Percentiles rank a stretch among this genome's conserved stretches.
These are phyloP conservation scores for Poecilobothrus nobilitatus DNA, from an alignment of 2,888 invertebrate species.

Conservation along the genomic window DNA sequence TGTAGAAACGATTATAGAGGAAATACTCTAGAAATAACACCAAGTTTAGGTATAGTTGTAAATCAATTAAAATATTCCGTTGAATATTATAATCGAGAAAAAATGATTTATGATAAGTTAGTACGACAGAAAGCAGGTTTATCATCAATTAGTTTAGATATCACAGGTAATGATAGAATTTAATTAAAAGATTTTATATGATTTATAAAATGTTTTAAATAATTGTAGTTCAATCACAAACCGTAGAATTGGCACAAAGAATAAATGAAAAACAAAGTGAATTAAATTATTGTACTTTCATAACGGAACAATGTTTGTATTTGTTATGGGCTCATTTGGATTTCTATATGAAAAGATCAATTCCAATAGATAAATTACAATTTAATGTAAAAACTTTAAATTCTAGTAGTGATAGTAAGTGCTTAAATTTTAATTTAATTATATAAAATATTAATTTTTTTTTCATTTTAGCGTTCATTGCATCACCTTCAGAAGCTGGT, in stretches of 20 bases:
- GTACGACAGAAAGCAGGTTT: slow-evolving; percentile 45
- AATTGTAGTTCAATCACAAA: slow-evolving; percentile 37
- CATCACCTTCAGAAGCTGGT: slow-evolving; percentile 45
- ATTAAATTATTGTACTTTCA: slow-evolving; percentile 54
- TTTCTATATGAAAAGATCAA: slow-evolving; percentile 57
- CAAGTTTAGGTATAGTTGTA: slow-evolving; percentile 48
- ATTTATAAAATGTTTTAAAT: not conserved
- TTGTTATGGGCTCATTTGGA: slow-evolving; percentile 71
- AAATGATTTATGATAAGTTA: slow-evolving; percentile 46
- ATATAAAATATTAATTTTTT: not conserved
- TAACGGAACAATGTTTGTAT: slow-evolving; percentile 63
- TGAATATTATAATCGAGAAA: slow-evolving; percentile 49
- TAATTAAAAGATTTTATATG: not conserved
- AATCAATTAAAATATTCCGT: slow-evolving; percentile 51
- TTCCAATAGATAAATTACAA: slow-evolving; percentile 42
- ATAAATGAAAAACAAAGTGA: slow-evolving; percentile 51
- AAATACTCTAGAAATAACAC: slow-evolving; percentile 37
- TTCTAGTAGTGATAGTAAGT: slow-evolving; percentile 17
- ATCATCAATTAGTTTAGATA: slow-evolving; percentile 49
- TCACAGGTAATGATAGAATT: slow-evolving; percentile 28
- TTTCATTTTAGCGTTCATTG: slow-evolving; percentile 38
- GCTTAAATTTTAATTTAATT: not conserved
- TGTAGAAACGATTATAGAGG: slow-evolving; percentile 7
- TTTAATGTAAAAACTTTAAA: slow-evolving; percentile 24
- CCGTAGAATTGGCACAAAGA: slow-evolving; percentile 45